Conservation (phyloP, 2,888 invertebrate genomes). For the Drosophila planitibia region DNA sequence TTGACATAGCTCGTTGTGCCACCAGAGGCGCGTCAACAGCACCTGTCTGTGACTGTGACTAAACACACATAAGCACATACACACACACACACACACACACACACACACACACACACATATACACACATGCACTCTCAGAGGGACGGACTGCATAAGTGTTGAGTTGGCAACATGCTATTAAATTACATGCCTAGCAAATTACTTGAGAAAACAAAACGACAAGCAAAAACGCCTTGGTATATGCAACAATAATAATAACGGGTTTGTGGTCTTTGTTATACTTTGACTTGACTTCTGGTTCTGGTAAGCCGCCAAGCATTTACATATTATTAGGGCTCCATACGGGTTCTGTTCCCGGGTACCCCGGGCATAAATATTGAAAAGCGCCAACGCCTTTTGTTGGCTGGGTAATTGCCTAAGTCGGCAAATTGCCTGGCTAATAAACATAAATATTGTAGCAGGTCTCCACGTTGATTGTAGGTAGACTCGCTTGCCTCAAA, state of each 20-base stretch:
- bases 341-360: not conserved
- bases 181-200: conserved; percentile 74
- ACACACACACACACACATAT: conserved; percentile 2
- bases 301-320: conserved; percentile 64
- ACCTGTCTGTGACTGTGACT: conserved; percentile 40
- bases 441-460: conserved; percentile 72
- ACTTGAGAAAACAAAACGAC: conserved; percentile 73
- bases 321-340: conserved; percentile 67
- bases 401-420: conserved; percentile 74
- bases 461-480: not conserved
- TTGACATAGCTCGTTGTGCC: conserved; percentile 65
- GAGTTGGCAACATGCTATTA: conserved; percentile 61
- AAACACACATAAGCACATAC: conserved; percentile 11
- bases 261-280: conserved; percentile 63
- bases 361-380: conserved; percentile 71
- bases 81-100: conserved; percentile 4
- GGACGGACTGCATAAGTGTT: conserved; percentile 17
- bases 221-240: conserved; percentile 67
- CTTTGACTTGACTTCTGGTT: conserved; percentile 27
- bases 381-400: conserved; percentile 76
- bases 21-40: conserved; percentile 73
- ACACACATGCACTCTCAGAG: conserved; percentile 3
- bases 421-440: conserved; percentile 75
- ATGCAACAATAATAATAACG: conserved; percentile 76
- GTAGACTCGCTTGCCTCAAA: not conserved